Percentiles rank a stretch among this genome's conserved stretches.
Conservation (phyloP, 2,888 invertebrate genomes). For the Campaea margaritaria region DNA sequence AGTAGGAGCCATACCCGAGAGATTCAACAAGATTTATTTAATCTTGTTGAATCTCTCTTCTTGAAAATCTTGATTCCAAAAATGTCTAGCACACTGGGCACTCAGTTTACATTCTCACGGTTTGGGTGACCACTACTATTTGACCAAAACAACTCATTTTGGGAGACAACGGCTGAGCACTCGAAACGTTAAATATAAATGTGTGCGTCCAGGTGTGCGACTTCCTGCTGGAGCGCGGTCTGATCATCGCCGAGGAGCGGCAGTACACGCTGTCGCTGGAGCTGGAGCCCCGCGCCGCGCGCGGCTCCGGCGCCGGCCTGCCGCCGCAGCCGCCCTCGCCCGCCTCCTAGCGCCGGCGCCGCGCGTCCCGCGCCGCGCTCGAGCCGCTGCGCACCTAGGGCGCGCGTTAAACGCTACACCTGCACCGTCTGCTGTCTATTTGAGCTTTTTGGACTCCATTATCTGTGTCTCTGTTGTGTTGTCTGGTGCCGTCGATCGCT, state of each 20-base stretch:
- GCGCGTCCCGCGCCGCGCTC: conserved; percentile 79
- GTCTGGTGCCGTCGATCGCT: background rate
- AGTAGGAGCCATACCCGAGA: too few species aligned
- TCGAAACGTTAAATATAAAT: too few species aligned
- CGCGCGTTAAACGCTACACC: conserved; percentile 28
- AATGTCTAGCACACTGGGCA: too few species aligned
- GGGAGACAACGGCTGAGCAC: too few species aligned
- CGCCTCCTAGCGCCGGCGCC: conserved; percentile 78
- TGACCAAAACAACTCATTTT: too few species aligned
- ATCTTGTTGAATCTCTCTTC: too few species aligned
- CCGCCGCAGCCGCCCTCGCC: conserved; percentile 61
- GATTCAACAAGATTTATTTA: too few species aligned
- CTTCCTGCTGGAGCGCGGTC: conserved; percentile 91
- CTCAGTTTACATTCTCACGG: too few species aligned
- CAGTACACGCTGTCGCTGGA: conserved; percentile 92
- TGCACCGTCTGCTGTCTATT: background rate
- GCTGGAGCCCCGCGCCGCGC: conserved; percentile 91
- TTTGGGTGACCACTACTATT: too few species aligned
- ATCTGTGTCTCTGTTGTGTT: background rate
- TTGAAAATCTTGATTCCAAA: too few species aligned
- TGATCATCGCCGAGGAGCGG: conserved; percentile 93
- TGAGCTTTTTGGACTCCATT: conserved; percentile 1
- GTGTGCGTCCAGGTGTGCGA: conserved; percentile 74
- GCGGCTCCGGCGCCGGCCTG: conserved; percentile 67
- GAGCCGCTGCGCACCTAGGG: conserved; percentile 64